phyloP scores from a whole-genome alignment of 2,888 invertebrate genomes.

The Leucophenga montana region DNA sequence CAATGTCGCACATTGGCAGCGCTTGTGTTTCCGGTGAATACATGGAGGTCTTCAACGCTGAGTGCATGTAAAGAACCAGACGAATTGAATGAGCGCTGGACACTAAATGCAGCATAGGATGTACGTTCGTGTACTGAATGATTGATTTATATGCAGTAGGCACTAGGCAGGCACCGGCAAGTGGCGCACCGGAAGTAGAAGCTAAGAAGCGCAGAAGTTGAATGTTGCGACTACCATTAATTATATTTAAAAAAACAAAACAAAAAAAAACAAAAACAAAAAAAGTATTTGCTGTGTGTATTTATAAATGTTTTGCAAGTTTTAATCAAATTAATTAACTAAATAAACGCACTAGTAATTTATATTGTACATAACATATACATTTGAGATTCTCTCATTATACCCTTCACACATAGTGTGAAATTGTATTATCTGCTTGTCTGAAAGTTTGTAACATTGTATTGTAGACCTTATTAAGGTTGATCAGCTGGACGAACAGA shows the following conservation, averaged over 20 bases:
- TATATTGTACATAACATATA: neutral
- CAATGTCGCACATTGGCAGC: constrained; percentile 61
- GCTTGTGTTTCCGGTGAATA: constrained; percentile 70
- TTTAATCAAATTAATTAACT: neutral
- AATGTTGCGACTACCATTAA: constrained; percentile 1
- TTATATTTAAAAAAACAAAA: neutral
- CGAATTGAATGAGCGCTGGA: neutral
- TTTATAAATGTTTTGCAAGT: neutral
- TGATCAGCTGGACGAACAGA: no score
- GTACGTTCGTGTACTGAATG: constrained; percentile 17
- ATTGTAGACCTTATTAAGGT: no score
- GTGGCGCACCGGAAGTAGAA: neutral
- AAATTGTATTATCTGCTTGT: no score
- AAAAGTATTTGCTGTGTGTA: neutral
- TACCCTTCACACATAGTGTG: no score
- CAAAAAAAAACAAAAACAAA: no score
- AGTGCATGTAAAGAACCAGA: constrained; percentile 51
- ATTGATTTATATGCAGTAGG: constrained; percentile 20
- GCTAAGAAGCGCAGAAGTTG: neutral
- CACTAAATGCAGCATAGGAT: constrained; percentile 1
- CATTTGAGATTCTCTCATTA: no score
- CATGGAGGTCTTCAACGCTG: constrained; percentile 62
- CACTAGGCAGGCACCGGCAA: neutral
- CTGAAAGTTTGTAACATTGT: no score
- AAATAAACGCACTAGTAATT: neutral